Evolutionary conservation across 2,113 vertebrate species (phyloP).

Genomic region (Nerophis lumbriciformis): DNA sequence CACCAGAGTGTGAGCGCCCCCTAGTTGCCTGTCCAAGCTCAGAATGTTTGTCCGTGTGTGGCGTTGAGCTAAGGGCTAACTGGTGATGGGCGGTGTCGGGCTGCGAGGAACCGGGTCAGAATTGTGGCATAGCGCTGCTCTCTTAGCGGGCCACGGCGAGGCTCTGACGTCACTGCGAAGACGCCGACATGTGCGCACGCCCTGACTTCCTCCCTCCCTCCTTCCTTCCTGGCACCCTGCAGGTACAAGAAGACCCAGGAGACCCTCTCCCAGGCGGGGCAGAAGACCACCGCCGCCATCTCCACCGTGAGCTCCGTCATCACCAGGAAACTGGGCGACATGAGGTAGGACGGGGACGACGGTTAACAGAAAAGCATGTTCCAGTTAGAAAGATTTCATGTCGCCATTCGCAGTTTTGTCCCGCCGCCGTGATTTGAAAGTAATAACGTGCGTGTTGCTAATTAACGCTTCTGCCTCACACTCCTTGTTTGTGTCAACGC

Average conservation of each 20-base stretch:
- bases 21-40: no score
- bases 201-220: no score
- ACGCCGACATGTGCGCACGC: no score
- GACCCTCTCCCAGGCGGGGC: constrained; percentile 90
- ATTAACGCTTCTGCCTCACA: constrained; percentile 40
- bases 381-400: neutral
- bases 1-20: no score
- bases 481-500: constrained; percentile 55
- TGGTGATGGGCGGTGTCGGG: no score
- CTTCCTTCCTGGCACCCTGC: constrained; percentile 4
- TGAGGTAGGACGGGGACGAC: constrained; percentile 76
- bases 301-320: constrained; percentile 86
- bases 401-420: neutral
- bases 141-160: no score
- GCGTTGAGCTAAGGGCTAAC: no score
- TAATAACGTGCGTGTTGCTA: constrained; percentile 6
- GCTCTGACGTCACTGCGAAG: no score
- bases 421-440: neutral
- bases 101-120: no score
- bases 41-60: no score
- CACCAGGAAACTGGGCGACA: constrained; percentile 86
- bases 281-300: constrained; percentile 90
- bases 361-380: neutral
- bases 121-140: no score
- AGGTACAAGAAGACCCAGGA: constrained; percentile 99